Percentiles rank a stretch among this genome's conserved stretches.
These are phyloP conservation scores for Phalera bucephala DNA, from an alignment of 2,888 invertebrate genomes.

Conservation along the genomic window DNA sequence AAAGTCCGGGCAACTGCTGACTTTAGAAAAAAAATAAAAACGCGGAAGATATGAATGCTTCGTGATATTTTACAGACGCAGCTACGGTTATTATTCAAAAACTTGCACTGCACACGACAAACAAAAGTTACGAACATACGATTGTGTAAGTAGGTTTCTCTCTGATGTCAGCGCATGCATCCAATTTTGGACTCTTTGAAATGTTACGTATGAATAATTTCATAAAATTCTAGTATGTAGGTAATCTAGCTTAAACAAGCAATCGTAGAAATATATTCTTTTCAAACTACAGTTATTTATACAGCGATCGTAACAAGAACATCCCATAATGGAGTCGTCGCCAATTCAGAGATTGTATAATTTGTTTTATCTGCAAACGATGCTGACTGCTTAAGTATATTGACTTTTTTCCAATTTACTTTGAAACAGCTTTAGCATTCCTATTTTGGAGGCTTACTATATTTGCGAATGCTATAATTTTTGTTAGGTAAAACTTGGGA, in stretches of 20 bases:
- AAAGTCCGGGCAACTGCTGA: conserved; percentile 2
- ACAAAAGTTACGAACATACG: conserved; percentile 15
- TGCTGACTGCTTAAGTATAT: not conserved
- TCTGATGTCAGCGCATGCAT: conserved; percentile 6
- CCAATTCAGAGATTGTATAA: not conserved
- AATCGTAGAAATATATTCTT: not conserved
- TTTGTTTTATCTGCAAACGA: not conserved
- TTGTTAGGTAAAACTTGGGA: too few species aligned
- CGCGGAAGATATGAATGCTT: not conserved
- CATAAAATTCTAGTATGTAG: not conserved
- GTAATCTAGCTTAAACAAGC: too few species aligned
- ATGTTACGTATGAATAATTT: conserved; percentile 8
- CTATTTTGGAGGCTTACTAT: not conserved
- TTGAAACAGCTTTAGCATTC: conserved; percentile 4
- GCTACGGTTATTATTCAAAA: conserved; percentile 9
- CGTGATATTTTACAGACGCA: conserved; percentile 9
- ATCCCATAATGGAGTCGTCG: not conserved
- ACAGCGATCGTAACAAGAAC: not conserved
- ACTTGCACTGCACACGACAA: conserved; percentile 2
- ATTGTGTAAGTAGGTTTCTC: conserved; percentile 7
- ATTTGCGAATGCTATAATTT: not conserved
- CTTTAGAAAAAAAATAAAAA: conserved; percentile 1
- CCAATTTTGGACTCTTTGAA: conserved; percentile 19
- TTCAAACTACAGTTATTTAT: not conserved
- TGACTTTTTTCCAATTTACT: conserved; percentile 3